Evolutionary conservation across 2,888 invertebrate genomes (phyloP).

Genomic region (Scrobipalpa costella): DNA sequence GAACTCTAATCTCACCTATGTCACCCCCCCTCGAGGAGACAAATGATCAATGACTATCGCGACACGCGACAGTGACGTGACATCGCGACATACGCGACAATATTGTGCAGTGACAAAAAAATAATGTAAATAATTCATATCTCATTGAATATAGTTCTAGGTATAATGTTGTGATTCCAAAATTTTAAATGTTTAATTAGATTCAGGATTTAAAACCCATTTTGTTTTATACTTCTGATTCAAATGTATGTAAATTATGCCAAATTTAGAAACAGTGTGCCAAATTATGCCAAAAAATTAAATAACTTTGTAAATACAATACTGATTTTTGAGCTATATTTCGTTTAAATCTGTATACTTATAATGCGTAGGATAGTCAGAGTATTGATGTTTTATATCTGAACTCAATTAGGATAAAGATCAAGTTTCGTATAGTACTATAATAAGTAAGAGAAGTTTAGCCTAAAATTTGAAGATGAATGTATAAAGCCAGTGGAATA

Average conservation of each 20-base stretch:
- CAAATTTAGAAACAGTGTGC: slow-evolving; percentile 21
- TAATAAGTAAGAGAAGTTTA: slow-evolving; percentile 12
- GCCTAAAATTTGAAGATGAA: slow-evolving; percentile 9
- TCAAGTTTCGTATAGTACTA: slow-evolving; percentile 7
- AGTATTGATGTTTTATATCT: slow-evolving; percentile 25
- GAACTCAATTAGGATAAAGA: slow-evolving; percentile 6
- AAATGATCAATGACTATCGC: slow-evolving; percentile 7
- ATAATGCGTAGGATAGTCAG: slow-evolving; percentile 12
- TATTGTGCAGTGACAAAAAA: slow-evolving; percentile 4
- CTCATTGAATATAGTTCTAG: slow-evolving; percentile 32
- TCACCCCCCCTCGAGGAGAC: slow-evolving; percentile 7
- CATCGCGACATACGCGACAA: background rate
- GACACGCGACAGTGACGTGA: background rate
- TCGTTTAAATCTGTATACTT: background rate
- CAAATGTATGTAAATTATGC: slow-evolving; percentile 10
- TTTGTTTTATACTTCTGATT: slow-evolving; percentile 1
- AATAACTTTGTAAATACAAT: slow-evolving; percentile 19
- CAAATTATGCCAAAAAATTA: no score
- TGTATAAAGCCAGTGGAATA: slow-evolving; percentile 24
- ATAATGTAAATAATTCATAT: slow-evolving; percentile 49
- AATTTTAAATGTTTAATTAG: slow-evolving; percentile 20
- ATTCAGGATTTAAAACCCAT: background rate
- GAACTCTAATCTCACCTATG: slow-evolving; percentile 13
- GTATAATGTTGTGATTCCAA: slow-evolving; percentile 27
- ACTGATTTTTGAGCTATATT: background rate